A percentile compares a stretch with the other conserved stretches of the same genome.
Conservation (phyloP, 2,888 invertebrate genomes). For the Calameuta pallipes region DNA sequence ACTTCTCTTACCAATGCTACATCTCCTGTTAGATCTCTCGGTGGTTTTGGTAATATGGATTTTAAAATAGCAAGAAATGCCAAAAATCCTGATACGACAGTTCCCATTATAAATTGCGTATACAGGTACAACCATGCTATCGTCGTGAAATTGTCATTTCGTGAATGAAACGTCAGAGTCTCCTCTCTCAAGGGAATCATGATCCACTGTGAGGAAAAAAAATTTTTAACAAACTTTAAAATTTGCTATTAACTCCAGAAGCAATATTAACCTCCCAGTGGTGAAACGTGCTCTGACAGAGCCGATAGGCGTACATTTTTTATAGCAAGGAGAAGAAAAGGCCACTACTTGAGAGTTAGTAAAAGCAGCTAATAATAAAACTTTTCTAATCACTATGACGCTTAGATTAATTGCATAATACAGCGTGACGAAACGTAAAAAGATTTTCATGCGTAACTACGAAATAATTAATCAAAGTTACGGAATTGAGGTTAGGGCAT, state of each 20-base stretch:
- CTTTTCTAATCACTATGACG: not conserved
- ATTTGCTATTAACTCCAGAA: not conserved
- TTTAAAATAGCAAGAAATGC: conserved; percentile 44
- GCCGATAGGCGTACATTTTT: not conserved
- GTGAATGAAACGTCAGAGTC: conserved; percentile 28
- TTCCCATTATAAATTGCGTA: conserved; percentile 50
- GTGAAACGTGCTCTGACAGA: not conserved
- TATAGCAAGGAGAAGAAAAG: not conserved
- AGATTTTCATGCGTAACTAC: not conserved
- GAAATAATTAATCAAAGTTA: not conserved
- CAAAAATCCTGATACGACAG: conserved; percentile 43
- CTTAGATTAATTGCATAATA: not conserved
- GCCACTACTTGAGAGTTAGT: not conserved
- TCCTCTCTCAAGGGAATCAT: conserved; percentile 48
- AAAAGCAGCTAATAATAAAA: not conserved
- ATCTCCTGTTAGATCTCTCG: conserved; percentile 54
- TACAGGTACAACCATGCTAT: conserved; percentile 51
- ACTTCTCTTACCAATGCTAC: conserved; percentile 53
- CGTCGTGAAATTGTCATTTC: conserved; percentile 41
- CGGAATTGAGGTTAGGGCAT: not conserved
- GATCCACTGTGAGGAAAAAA: conserved; percentile 35
- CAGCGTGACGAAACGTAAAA: not conserved
- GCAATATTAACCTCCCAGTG: not conserved
- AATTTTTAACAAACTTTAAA: not conserved
- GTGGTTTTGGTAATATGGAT: conserved; percentile 57